A percentile compares a stretch with the other conserved stretches of the same genome.
Conservation (phyloP, 2,888 invertebrate genomes). For the Perizoma flavofasciatum region DNA sequence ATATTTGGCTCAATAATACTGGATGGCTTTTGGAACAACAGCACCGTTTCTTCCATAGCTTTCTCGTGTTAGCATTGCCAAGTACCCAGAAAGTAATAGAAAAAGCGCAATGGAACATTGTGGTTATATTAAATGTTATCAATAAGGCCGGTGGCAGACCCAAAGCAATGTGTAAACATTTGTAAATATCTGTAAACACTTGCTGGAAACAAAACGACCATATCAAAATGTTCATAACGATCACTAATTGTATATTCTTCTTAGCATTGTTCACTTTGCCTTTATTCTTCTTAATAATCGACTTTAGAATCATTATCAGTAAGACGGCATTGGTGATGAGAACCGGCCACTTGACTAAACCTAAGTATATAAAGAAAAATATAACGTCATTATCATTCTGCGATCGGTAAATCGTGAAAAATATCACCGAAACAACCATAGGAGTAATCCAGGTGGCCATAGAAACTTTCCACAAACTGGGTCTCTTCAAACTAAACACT, state of each 20-base stretch:
- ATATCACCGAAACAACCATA: conserved; percentile 39
- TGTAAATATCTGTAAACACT: conserved; percentile 57
- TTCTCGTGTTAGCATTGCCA: conserved; percentile 66
- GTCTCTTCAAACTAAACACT: conserved; percentile 51
- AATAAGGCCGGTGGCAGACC: conserved; percentile 33
- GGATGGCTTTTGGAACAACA: conserved; percentile 2
- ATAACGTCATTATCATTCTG: conserved; percentile 30
- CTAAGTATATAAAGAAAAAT: conserved; percentile 49
- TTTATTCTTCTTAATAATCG: conserved; percentile 54
- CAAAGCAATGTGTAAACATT: conserved; percentile 48
- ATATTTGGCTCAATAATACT: neutral
- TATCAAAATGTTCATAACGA: conserved; percentile 64
- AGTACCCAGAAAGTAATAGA: conserved; percentile 72
- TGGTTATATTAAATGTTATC: conserved; percentile 46
- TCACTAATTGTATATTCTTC: conserved; percentile 46
- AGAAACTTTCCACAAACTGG: conserved; percentile 54
- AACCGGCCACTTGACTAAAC: conserved; percentile 67
- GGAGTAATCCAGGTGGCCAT: conserved; percentile 59
- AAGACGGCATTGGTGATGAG: conserved; percentile 59
- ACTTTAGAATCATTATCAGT: conserved; percentile 55
- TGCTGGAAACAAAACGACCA: conserved; percentile 70
- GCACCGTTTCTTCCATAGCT: conserved; percentile 53
- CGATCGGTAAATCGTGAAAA: conserved; percentile 37
- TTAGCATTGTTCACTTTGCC: conserved; percentile 50
- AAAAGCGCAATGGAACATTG: conserved; percentile 65